Evolutionary conservation across 2,888 invertebrate genomes (phyloP).

Genomic region (Xestia c-nigrum): DNA sequence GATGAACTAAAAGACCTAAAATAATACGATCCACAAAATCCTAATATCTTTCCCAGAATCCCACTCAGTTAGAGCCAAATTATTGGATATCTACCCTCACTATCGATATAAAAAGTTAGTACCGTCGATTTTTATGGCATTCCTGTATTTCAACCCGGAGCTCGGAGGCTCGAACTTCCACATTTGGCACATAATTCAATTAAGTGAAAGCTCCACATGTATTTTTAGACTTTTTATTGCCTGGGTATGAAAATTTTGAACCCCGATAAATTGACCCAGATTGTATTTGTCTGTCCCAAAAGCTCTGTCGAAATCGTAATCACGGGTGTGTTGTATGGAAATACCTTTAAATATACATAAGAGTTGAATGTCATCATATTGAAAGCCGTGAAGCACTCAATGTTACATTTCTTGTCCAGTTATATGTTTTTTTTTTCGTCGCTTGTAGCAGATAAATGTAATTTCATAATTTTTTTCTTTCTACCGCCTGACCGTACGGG

Average conservation of each 20-base stretch:
- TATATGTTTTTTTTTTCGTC: too few species aligned
- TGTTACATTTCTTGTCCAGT: too few species aligned
- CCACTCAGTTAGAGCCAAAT: conserved; percentile 45
- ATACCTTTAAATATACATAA: background rate
- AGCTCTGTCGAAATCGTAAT: background rate
- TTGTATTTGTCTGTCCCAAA: background rate
- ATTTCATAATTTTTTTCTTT: too few species aligned
- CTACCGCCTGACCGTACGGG: background rate
- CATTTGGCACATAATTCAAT: conserved; percentile 45
- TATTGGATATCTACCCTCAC: conserved; percentile 52
- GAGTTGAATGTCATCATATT: background rate
- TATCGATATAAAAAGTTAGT: conserved; percentile 51
- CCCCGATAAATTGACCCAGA: conserved; percentile 20
- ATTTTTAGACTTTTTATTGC: conserved; percentile 26
- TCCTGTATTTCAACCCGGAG: conserved; percentile 25
- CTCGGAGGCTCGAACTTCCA: conserved; percentile 15
- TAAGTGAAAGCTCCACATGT: conserved; percentile 17
- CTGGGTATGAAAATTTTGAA: conserved; percentile 1
- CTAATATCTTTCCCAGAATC: conserved; percentile 29
- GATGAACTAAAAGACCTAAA: conserved; percentile 24
- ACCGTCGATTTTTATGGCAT: conserved; percentile 46
- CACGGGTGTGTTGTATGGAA: background rate
- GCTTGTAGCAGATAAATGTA: too few species aligned
- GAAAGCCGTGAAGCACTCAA: too few species aligned
- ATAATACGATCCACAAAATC: conserved; percentile 31